Evolutionary conservation across 2,888 invertebrate genomes (phyloP).

Genomic region (Caenorhabditis sulstoni): DNA sequence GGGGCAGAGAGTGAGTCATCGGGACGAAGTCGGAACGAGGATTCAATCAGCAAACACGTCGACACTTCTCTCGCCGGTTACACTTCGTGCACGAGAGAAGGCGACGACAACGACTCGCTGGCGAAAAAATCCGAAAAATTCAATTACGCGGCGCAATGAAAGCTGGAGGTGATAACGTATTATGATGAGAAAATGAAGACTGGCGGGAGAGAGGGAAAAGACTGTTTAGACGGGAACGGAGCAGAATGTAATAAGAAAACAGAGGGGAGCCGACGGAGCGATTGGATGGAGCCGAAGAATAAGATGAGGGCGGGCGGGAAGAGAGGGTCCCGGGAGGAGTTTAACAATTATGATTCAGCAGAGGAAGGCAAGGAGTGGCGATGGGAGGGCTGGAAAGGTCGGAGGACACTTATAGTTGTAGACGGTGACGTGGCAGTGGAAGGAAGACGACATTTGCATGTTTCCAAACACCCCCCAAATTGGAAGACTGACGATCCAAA

Average conservation of each 20-base stretch:
- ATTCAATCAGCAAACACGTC: constrained; percentile 23
- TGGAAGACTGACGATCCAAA: constrained; percentile 9
- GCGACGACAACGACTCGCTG: background rate
- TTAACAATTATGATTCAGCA: constrained; percentile 55
- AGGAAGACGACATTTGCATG: constrained; percentile 8
- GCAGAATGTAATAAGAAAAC: background rate
- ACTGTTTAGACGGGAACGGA: constrained; percentile 13
- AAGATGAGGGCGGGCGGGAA: constrained; percentile 14
- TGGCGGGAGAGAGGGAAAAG: background rate
- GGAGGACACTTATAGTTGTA: constrained; percentile 1
- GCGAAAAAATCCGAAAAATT: constrained; percentile 44
- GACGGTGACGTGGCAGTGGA: constrained; percentile 4
- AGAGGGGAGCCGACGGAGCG: constrained; percentile 12
- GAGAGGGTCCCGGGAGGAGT: constrained; percentile 13
- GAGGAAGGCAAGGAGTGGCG: background rate
- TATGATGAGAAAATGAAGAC: constrained; percentile 25
- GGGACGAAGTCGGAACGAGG: constrained; percentile 1
- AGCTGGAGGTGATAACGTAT: constrained; percentile 26
- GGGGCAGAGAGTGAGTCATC: constrained; percentile 13
- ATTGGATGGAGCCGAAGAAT: constrained; percentile 15
- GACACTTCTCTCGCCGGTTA: constrained; percentile 10
- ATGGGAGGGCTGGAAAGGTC: constrained; percentile 1
- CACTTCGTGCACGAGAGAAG: constrained; percentile 17
- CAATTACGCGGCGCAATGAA: constrained; percentile 38
- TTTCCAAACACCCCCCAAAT: constrained; percentile 13